A percentile compares a stretch with the other conserved stretches of the same genome.
Conservation (phyloP, 30 jellyfish, hydroid and myxozoan species). For the Aurelia sp. region DNA sequence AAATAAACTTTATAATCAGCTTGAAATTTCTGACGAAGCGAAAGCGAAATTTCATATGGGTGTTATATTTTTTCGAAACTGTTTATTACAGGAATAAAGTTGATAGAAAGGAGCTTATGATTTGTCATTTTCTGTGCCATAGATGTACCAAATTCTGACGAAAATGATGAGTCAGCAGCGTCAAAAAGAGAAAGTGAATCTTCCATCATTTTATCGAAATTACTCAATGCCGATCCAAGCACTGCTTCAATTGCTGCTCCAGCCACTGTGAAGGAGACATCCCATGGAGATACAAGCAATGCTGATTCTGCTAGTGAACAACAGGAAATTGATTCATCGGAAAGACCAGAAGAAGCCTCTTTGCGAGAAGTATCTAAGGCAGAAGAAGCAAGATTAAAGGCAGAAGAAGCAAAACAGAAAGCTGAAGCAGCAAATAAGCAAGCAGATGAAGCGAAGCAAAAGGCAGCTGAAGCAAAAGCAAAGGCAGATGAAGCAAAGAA, state of each 20-base stretch:
- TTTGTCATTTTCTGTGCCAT: background rate
- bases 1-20: too few species aligned
- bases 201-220: constrained; percentile 13
- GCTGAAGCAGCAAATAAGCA: background rate
- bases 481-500: constrained; percentile 11
- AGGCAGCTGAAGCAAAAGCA: constrained; percentile 8
- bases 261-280: background rate
- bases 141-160: constrained; percentile 4
- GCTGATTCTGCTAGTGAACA: background rate
- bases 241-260: background rate
- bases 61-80: too few species aligned
- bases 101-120: too few species aligned
- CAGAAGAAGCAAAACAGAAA: background rate
- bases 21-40: too few species aligned
- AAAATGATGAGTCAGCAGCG: background rate
- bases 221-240: background rate
- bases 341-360: background rate
- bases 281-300: background rate
- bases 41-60: too few species aligned
- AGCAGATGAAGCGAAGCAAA: constrained; percentile 10
- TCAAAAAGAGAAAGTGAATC: constrained; percentile 36
- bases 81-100: too few species aligned
- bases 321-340: background rate
- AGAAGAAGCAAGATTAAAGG: constrained; percentile 7
- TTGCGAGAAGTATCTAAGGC: constrained; percentile 9